These are phyloP conservation scores for Hypomecis atomaria DNA, from an alignment of 2,888 invertebrate species.

Conservation along the genomic window DNA sequence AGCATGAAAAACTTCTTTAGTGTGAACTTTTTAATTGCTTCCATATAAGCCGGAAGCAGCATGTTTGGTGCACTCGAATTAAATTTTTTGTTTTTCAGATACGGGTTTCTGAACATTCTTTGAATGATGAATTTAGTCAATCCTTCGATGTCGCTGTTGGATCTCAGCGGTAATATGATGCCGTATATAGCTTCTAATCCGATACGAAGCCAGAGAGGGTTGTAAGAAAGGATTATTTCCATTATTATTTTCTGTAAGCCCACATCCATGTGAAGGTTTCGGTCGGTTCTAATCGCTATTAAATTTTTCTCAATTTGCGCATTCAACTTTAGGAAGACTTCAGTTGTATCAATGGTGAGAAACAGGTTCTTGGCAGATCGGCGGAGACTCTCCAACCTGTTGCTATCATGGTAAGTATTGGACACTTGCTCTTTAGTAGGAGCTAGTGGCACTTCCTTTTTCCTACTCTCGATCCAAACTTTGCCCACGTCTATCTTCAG, in stretches of 20 bases:
- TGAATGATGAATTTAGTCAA: slow-evolving; percentile 91
- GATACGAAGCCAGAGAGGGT: slow-evolving; percentile 95
- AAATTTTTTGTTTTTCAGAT: slow-evolving; percentile 86
- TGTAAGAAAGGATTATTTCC: slow-evolving; percentile 91
- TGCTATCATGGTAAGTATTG: slow-evolving; percentile 87
- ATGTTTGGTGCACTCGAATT: slow-evolving; percentile 82
- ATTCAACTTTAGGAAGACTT: slow-evolving; percentile 88
- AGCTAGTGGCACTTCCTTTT: slow-evolving; percentile 87
- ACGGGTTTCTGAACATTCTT: slow-evolving; percentile 90
- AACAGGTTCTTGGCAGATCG: slow-evolving; percentile 87
- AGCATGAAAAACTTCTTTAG: slow-evolving; percentile 93
- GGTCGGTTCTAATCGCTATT: slow-evolving; percentile 90
- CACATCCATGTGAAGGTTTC: slow-evolving; percentile 92
- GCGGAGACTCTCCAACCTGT: slow-evolving; percentile 87
- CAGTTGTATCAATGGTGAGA: slow-evolving; percentile 84
- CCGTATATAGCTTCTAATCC: slow-evolving; percentile 94
- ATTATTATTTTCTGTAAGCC: slow-evolving; percentile 91
- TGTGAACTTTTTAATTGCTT: slow-evolving; percentile 90
- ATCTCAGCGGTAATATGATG: slow-evolving; percentile 88
- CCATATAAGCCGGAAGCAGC: slow-evolving; percentile 87
- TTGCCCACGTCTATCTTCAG: slow-evolving; percentile 89
- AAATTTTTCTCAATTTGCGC: slow-evolving; percentile 89
- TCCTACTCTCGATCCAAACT: slow-evolving; percentile 89
- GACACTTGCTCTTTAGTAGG: slow-evolving; percentile 89
- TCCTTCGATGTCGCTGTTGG: slow-evolving; percentile 91